Evolutionary conservation across 2,888 invertebrate species (phyloP), one percentile per base, ranked within the genome.

Genomic region (Antheraea assamensis): DNA sequence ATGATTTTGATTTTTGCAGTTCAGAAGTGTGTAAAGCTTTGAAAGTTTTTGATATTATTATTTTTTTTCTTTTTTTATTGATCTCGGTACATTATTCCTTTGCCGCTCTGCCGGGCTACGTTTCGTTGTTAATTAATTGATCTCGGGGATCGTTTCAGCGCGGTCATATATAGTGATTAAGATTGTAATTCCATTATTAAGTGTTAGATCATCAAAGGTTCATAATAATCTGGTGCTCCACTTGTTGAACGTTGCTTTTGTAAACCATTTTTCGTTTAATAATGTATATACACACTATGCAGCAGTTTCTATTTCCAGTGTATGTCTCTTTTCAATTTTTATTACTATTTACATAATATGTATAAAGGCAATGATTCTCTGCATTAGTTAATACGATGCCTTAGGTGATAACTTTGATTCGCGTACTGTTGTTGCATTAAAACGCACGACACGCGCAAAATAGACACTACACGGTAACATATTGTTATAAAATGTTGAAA

Each of bases 151-250:
- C 79, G 81, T 78, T 42, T 77, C 81, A 79, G 79, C 76, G 78
- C 76, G 81, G 82, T 85, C 83, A 86, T n/a, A n/a, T n/a, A n/a
- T 91, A 91, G 90, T 89, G 84, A 84, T 88, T 93, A 93, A 93
- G 93, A 89, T 92, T 93, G 93, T 91, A 92, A 92, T 93, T 89
- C 89, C 91, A 87, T 90, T 88, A 87, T 81, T 86, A 91, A 91
- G 92, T 93, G 92, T 87, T 88, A 90, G 92, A 92, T 93, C 91
- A 89, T 88, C 90, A 83, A 82, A 82, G 81, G 64, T 68, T 78
- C 80, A 47, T 30, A 80, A 80, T 68, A 79, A 79, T 82, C 82
- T 79, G 78, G 80, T 78, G 78, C 81, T 79, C 76, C 77, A 78
- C 81, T 81, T 80, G 78, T 78, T 77, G 78, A 79, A 77, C 8